Conservation (phyloP, 92 coral and sea anemone species). For the Pocillopora meandrina region DNA sequence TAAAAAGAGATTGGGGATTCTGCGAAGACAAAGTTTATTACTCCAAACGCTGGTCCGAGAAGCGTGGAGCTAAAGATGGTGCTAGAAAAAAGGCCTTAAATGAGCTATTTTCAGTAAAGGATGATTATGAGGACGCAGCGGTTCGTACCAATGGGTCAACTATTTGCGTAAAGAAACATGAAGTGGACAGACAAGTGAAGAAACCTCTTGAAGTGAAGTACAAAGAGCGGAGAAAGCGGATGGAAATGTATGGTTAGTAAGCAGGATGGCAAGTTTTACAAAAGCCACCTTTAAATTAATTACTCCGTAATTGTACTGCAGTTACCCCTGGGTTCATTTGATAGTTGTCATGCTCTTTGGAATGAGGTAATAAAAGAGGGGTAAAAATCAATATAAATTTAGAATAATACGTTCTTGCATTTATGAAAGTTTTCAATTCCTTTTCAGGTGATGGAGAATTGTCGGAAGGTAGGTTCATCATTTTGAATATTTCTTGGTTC, state of each 20-base stretch:
- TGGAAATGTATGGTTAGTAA: constrained; percentile 33
- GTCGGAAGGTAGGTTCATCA: no score
- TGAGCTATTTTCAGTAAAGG: constrained; percentile 55
- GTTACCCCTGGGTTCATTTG: no score
- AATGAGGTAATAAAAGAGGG: no score
- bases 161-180: constrained; percentile 24
- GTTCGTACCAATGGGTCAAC: constrained; percentile 64
- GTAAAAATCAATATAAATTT: no score
- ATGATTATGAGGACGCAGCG: constrained; percentile 46
- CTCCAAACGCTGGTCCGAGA: constrained; percentile 54
- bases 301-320: no score
- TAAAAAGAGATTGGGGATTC: constrained; percentile 58
- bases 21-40: constrained; percentile 56
- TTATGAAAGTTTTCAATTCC: no score
- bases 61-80: no score
- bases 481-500: no score
- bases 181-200: constrained; percentile 42
- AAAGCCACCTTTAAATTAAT: background rate
- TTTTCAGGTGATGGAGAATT: no score
- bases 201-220: constrained; percentile 56
- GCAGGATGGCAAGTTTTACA: background rate
- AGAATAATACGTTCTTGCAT: no score
- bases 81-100: constrained; percentile 24
- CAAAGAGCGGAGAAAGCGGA: constrained; percentile 57
- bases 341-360: no score